Percentiles rank a stretch among this genome's conserved stretches.
These are phyloP conservation scores for Rhagonycha fulva DNA, from an alignment of 2,888 invertebrate genomes.

Conservation along the genomic window DNA sequence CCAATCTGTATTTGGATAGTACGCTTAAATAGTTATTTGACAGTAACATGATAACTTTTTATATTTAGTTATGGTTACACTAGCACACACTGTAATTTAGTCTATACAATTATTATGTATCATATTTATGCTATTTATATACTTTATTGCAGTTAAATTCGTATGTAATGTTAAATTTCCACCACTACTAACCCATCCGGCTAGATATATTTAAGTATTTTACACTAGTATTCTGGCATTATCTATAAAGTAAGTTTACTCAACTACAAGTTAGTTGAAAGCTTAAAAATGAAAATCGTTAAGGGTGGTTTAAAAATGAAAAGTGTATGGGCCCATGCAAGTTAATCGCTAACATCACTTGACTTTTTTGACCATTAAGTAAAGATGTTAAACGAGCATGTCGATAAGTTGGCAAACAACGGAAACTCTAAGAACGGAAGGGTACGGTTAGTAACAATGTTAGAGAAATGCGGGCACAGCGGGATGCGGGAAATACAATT, in stretches of 20 bases:
- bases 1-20: conserved; percentile 9
- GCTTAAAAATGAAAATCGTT: background rate
- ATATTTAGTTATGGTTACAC: background rate
- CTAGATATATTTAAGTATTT: too few relatives aligned
- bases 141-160: background rate
- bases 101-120: background rate
- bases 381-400: conserved; percentile 27
- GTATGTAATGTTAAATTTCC: background rate
- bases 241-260: background rate
- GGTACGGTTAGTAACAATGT: conserved; percentile 21
- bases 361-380: conserved; percentile 24
- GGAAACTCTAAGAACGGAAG: conserved; percentile 25
- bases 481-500: conserved; percentile 31
- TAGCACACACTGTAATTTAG: background rate
- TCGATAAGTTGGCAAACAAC: conserved; percentile 24
- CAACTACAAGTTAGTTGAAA: background rate
- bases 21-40: conserved; percentile 17
- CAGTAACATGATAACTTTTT: conserved; percentile 9
- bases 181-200: too few relatives aligned
- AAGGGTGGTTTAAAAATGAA: background rate
- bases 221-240: too few relatives aligned
- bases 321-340: conserved; percentile 3
- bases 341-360: conserved; percentile 16
- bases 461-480: conserved; percentile 20
- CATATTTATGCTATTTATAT: background rate